A percentile compares a stretch with the other conserved stretches of the same genome.
Evolutionary conservation across 2,113 vertebrate genomes (phyloP).

Genomic region (Pterocles gutturalis): DNA sequence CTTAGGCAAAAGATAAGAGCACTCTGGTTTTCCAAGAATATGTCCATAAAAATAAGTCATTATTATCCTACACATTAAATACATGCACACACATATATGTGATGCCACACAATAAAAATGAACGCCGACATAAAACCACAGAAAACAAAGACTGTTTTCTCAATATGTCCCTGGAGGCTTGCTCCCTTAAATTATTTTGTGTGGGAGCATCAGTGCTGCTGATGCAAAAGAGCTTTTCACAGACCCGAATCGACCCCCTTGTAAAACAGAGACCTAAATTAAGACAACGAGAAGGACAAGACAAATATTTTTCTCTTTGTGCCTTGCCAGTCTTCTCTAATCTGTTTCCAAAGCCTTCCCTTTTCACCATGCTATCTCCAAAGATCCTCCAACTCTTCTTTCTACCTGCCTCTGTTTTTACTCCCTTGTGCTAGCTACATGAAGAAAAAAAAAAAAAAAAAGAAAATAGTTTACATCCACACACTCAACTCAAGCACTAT

Average conservation of each 20-base stretch:
- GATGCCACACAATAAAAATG: background rate
- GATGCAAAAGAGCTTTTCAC: background rate
- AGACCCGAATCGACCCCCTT: background rate
- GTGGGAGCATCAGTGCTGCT: background rate
- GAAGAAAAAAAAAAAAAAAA: background rate
- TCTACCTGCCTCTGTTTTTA: background rate
- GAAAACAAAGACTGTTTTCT: background rate
- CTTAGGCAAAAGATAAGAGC: background rate
- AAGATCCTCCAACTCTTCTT: background rate
- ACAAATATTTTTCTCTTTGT: background rate
- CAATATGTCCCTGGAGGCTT: background rate
- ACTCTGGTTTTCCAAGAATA: background rate
- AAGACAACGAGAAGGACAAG: background rate
- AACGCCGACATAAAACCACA: background rate
- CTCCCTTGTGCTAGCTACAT: background rate
- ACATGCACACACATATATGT: background rate
- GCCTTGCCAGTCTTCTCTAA: background rate
- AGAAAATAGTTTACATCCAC: background rate
- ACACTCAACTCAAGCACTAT: background rate
- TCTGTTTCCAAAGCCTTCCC: background rate
- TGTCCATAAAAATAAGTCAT: background rate
- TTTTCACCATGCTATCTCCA: background rate
- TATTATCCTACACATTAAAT: background rate
- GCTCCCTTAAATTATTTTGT: background rate
- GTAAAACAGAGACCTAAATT: background rate